Evolutionary conservation across 2,797 vertebrate genomes (phyloP), one percentile per base, ranked within the genome.

Genomic region (Poeciliopsis presidionis): DNA sequence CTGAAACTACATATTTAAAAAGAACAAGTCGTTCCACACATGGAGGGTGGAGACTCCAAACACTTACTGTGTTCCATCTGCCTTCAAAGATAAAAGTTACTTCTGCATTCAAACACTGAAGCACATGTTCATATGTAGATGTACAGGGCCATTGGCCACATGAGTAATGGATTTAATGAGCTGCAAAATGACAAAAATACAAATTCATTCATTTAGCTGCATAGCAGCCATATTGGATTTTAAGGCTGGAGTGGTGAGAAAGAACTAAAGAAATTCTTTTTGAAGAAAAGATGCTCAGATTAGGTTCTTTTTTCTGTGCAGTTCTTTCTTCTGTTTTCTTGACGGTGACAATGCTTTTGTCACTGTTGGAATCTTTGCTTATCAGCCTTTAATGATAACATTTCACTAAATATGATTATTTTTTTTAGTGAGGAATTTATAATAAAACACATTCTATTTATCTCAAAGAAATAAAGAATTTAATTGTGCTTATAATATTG

Each of bases 41-140:
- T n/a, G 25, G 41, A 43, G 67, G 67, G 22, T 70, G 67, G 67
- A 70, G 41, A 70, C 41, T 45, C 25, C 41, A 28, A 70, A 45
- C 22, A 12, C 43, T n/a, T 70, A 9, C 8, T 69, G 16, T 41
- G 9, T n/a, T 69, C 11, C 65, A 25, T 69, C 41, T 43, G 67
- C 39, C 39, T 70, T 70, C 43, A 13, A 45, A 70, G 67, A 70
- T 45, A 70, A 25, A 70, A 70, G 67, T 70, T 25, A 70, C 5
- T 69, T 45, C 22, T 43, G 39, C 65, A 14, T n/a, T 43, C 20
- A 43, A n/a, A n/a, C 9, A 25, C 22, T 28, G 14, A 4, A 70
- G 25, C 67, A 7, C 65, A n/a, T 43, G 39, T 69, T 43, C 22
- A 69, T 39, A n/a, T n/a, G 2, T 14, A 28, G 11, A 45, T n/a